Base-by-base conservation (phyloP, 2,888 invertebrate species). In the Baronia brevicornis region DNA sequence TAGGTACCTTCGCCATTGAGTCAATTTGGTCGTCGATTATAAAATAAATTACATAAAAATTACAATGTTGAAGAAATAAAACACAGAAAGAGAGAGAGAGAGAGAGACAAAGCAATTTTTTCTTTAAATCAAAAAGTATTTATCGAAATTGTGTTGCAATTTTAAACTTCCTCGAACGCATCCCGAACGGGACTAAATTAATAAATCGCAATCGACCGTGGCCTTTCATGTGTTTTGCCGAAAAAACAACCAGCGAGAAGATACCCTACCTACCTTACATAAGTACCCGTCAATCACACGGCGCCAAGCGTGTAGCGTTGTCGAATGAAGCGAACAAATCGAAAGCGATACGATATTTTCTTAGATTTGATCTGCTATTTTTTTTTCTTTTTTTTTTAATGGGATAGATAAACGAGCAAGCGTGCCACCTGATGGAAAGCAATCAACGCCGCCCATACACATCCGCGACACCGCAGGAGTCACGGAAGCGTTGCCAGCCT, bases 221-320 rank as follows among this genome's bases (percentile, higher is more conserved):
- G 50, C 48, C 43, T 46, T 45, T 43, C 45, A 40, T 51, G 43
- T 47, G 32, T 38, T 39, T 40, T 43, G 30, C 35, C 36, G 46
- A 44, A 50, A 46, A 43, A 30, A 21, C 33, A 55, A 62, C 48
- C 38, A 61, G 54, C 49, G 64, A 56, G 54, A 48, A 46, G 34
- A 48, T 47, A 42, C 36, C 41, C 44, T 44, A 52, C 20, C 11
- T 21, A 28, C 34, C 52, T 44, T 55, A 56, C 55, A 44, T 33
- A 28, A 21, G 38, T 47, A n/a, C 39, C 52, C 65, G 69, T 71
- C 74, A 69, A 63, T 71, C 77, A 66, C 60, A 49, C 39, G 44
- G 11, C 1, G 13, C 26, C 7, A 26, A 27, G 28, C 11, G 14
- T 28, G 23, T 21, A 14, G 3, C 8, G 22, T 13, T 15, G 1